Evolutionary conservation across 2,888 invertebrate genomes (phyloP), one percentile per base, ranked within the genome.

Genomic region (Ochropleura plecta): DNA sequence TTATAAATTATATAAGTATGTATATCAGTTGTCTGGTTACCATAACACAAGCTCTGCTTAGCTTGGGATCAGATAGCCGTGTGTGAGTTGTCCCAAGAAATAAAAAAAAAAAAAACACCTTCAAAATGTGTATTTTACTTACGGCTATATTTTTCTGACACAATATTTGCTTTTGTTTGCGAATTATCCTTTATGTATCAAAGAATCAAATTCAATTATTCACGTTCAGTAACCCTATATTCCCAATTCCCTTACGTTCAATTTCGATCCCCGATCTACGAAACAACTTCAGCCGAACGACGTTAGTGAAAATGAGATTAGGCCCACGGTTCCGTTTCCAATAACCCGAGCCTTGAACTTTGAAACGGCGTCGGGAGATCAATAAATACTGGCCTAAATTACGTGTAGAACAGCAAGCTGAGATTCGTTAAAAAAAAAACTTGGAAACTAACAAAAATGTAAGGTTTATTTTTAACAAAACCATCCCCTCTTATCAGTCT

Each of bases 231-330:
- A 77, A 46, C 40, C 16, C 20, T 49, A 12, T 46, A 18, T 53
- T 42, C 44, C 20, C 40, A 20, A 49, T 55, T 59, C 64, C 55
- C 42, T 30, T 75, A 60, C 59, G 40, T 71, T 46, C 46, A 0
- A 55, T 69, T 67, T 67, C 59, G n/a, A 51, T 60, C 48, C 67
- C 40, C 40, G 8, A 57, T 49, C 51, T 51, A 49, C 70, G 16
- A 48, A 77, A 77, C 44, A 70, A 76, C 44, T 63, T 79, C 40
- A 49, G 30, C 18, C 40, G 18, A 63, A 73, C 55, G 53, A 73
- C n/a, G 70, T 64, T 60, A 83, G 82, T 76, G 69, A 73, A 73
- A 83, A 83, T 67, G n/a, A 73, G 63, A 73, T 82, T 71, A 78
- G 69, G 53, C 62, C 68, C 48, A 40, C 40, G 64, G 20, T 79